Evolutionary conservation across 2,888 invertebrate species (phyloP).

Genomic region (Ramazzottius varieornatus): DNA sequence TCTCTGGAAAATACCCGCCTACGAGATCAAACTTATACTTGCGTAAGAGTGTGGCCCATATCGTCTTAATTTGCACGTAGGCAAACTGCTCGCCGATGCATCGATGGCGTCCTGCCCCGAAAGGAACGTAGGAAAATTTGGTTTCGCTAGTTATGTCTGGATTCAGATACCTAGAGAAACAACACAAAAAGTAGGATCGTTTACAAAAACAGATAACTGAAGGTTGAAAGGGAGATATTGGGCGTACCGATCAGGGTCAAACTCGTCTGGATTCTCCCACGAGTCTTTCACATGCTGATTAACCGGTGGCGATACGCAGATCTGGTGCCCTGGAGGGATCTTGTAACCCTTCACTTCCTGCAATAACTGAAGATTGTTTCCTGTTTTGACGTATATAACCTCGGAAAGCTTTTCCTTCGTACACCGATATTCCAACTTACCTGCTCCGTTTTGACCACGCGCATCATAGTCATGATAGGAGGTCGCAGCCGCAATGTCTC

Average conservation of each 20-base stretch:
- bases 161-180: conserved; percentile 1
- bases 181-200: background rate
- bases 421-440: too few relatives aligned
- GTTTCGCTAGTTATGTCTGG: conserved; percentile 12
- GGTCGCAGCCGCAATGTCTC: conserved; percentile 17
- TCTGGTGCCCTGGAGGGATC: conserved; percentile 17
- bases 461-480: conserved; percentile 19
- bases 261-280: conserved; percentile 13
- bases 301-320: conserved; percentile 17
- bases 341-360: conserved; percentile 15
- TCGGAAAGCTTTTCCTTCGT: too few relatives aligned
- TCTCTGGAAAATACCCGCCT: conserved; percentile 14
- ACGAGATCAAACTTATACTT: conserved; percentile 14
- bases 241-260: conserved; percentile 16
- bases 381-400: too few relatives aligned
- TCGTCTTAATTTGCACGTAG: conserved; percentile 18
- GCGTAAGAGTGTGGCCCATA: conserved; percentile 14
- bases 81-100: conserved; percentile 19
- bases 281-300: conserved; percentile 15
- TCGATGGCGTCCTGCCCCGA: conserved; percentile 17
- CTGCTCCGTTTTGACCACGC: conserved; percentile 14
- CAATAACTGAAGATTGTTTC: too few relatives aligned
- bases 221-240: too few relatives aligned
- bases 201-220: background rate
- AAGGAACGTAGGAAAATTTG: conserved; percentile 17